Percentiles rank a stretch among this genome's conserved stretches.
phyloP scores from a whole-genome alignment of 2,888 invertebrate species.

The Panopea generosa region DNA sequence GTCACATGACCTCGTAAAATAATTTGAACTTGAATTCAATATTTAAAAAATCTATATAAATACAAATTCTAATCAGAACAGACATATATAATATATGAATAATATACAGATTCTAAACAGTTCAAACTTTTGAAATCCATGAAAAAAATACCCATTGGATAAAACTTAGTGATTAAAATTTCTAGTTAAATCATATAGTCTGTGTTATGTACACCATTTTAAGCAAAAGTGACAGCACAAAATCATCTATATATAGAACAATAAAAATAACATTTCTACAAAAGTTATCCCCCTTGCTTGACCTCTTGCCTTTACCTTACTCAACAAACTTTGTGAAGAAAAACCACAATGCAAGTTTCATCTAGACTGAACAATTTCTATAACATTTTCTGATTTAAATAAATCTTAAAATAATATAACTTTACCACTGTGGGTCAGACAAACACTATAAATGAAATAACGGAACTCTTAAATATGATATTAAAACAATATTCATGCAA shows the following conservation, averaged over 20 bases:
- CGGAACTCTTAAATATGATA: too few species aligned
- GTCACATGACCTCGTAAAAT: neutral
- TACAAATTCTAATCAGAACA: slow-evolving; percentile 47
- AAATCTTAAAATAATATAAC: too few species aligned
- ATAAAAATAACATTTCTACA: slow-evolving; percentile 44
- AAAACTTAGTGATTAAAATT: slow-evolving; percentile 6
- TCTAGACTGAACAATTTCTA: too few species aligned
- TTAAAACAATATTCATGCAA: too few species aligned
- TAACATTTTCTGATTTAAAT: too few species aligned
- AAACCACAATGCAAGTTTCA: too few species aligned
- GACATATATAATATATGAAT: too few species aligned
- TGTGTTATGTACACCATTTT: slow-evolving; percentile 48
- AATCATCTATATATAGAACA: slow-evolving; percentile 46
- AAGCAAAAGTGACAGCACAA: slow-evolving; percentile 64
- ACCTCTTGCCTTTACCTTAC: slow-evolving; percentile 62
- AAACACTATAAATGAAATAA: too few species aligned
- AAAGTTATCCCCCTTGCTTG: slow-evolving; percentile 57
- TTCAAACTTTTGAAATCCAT: slow-evolving; percentile 10
- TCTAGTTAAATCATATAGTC: slow-evolving; percentile 15
- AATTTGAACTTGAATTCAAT: slow-evolving; percentile 42
- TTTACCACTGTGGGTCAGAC: too few species aligned
- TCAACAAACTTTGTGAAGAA: neutral
- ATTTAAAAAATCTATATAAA: slow-evolving; percentile 35
- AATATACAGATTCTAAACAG: slow-evolving; percentile 36
- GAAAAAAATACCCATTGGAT: slow-evolving; percentile 8